A percentile compares a stretch with the other conserved stretches of the same genome.
These are phyloP conservation scores for Neotoxoptera formosana DNA, from an alignment of 1,140 invertebrate species.

Conservation along the genomic window DNA sequence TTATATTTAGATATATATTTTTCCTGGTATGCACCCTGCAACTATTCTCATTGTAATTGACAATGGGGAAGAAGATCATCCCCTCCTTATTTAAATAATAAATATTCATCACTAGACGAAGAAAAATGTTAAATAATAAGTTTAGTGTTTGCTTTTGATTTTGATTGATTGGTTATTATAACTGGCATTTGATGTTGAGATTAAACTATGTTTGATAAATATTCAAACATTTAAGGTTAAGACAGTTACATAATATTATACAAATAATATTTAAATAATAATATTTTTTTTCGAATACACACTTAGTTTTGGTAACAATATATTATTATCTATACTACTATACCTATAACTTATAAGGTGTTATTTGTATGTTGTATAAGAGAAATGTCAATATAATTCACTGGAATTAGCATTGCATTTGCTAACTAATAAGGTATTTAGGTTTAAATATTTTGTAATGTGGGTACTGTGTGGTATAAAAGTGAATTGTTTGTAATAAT, in stretches of 20 bases:
- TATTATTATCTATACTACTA: neutral
- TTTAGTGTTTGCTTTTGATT: neutral
- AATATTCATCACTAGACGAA: neutral
- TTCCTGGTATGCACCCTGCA: neutral
- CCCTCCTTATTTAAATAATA: neutral
- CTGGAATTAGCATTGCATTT: neutral
- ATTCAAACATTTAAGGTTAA: neutral
- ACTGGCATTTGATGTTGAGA: neutral
- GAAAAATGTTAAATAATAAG: constrained; percentile 20
- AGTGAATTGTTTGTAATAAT: neutral
- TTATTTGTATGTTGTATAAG: neutral
- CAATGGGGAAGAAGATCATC: neutral
- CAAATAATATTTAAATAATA: neutral
- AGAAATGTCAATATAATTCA: neutral
- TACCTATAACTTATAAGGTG: neutral
- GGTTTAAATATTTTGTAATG: neutral
- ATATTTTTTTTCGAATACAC: neutral
- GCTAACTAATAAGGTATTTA: neutral
- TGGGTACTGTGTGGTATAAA: neutral
- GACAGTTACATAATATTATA: neutral
- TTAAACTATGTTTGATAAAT: neutral
- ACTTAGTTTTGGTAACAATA: neutral
- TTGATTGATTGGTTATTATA: constrained; percentile 12
- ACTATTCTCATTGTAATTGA: constrained; percentile 5
- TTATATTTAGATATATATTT: neutral